Conservation (phyloP, 2,797 vertebrate genomes). For the Hemibagrus guttatus region DNA sequence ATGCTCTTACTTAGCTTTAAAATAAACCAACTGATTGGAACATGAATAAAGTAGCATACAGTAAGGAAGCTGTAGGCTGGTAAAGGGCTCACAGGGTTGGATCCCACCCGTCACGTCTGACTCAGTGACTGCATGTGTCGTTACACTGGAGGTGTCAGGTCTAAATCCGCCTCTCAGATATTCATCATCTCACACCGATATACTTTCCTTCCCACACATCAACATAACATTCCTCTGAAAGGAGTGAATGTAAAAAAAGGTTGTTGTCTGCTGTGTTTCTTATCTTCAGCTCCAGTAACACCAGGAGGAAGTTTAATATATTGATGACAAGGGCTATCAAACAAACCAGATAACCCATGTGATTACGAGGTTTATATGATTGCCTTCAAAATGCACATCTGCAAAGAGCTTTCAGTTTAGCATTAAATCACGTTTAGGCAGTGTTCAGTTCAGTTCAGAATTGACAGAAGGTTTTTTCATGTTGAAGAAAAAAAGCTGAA, state of each 20-base stretch:
- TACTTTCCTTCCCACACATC: slow-evolving; percentile 20
- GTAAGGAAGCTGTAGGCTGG: slow-evolving; percentile 25
- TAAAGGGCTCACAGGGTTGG: slow-evolving; percentile 14
- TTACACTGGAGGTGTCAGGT: slow-evolving; percentile 30
- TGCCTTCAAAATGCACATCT: background rate
- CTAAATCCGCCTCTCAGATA: slow-evolving; percentile 35
- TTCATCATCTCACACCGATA: slow-evolving; percentile 21
- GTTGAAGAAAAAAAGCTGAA: too few relatives aligned
- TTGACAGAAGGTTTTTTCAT: background rate
- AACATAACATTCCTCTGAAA: slow-evolving; percentile 18
- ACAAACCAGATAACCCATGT: background rate
- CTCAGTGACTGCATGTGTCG: slow-evolving; percentile 26
- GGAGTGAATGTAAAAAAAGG: slow-evolving; percentile 7
- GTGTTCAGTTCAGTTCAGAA: background rate
- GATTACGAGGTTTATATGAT: background rate
- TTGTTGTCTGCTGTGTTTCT: slow-evolving; percentile 9
- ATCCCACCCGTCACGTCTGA: slow-evolving; percentile 22
- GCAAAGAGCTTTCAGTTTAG: background rate
- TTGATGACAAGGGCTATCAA: background rate
- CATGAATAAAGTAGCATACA: background rate
- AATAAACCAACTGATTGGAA: background rate
- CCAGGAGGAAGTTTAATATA: background rate
- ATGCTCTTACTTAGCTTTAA: background rate
- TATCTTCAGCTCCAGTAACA: slow-evolving; percentile 6
- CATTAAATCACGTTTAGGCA: background rate